These are phyloP conservation scores for Scaptomyza tumidula DNA, from an alignment of 2,888 invertebrate genomes.

Conservation along the genomic window DNA sequence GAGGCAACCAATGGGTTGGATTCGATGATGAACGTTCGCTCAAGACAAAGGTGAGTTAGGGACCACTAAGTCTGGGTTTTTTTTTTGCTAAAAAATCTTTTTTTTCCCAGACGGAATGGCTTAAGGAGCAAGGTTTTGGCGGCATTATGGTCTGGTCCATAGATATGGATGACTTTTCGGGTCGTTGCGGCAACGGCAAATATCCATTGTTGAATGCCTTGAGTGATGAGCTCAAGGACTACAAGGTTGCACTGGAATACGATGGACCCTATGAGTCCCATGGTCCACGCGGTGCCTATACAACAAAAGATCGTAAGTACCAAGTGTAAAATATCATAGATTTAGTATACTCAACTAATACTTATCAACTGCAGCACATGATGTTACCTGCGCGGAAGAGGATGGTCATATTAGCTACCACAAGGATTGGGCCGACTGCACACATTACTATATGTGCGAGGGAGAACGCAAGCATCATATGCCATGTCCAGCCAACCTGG, in stretches of 20 bases:
- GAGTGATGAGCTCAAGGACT: slow-evolving; percentile 92
- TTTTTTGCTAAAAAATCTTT: background rate
- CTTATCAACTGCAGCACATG: slow-evolving; percentile 87
- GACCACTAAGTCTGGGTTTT: background rate
- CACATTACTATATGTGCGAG: slow-evolving; percentile 98
- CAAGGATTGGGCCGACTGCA: slow-evolving; percentile 94
- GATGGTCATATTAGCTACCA: slow-evolving; percentile 98
- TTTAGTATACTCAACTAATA: background rate
- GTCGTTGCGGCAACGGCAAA: slow-evolving; percentile 94
- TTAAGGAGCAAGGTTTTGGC: slow-evolving; percentile 96
- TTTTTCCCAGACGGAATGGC: slow-evolving; percentile 92
- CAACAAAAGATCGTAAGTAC: slow-evolving; percentile 94
- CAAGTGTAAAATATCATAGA: background rate
- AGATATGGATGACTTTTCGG: slow-evolving; percentile 97
- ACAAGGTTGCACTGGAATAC: slow-evolving; percentile 92
- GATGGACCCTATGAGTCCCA: slow-evolving; percentile 94
- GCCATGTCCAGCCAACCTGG: slow-evolving; percentile 96
- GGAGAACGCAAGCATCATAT: slow-evolving; percentile 97
- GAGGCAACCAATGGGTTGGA: slow-evolving; percentile 96
- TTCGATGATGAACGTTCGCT: slow-evolving; percentile 97
- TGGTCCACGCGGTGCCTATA: slow-evolving; percentile 89
- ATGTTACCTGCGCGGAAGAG: slow-evolving; percentile 95
- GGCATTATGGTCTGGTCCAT: slow-evolving; percentile 99
- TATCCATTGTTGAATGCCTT: slow-evolving; percentile 95
- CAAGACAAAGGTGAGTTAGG: slow-evolving; percentile 91